phyloP scores from a whole-genome alignment of 2,888 invertebrate genomes.

The Automeris io region DNA sequence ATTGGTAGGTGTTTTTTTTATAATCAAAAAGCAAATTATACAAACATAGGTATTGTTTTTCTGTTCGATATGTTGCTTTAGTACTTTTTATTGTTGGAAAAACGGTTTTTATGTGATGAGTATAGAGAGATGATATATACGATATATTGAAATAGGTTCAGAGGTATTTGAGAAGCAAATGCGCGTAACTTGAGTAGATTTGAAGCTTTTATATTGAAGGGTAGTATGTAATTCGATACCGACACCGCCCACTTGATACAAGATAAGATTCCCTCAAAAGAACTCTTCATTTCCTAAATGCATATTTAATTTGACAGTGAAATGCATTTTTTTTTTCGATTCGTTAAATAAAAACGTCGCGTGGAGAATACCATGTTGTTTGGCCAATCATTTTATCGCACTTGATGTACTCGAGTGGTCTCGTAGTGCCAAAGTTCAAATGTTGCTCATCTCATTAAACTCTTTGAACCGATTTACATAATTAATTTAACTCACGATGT shows the following conservation, averaged over 20 bases:
- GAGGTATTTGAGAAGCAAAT: slow-evolving; percentile 25
- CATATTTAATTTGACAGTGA: slow-evolving; percentile 35
- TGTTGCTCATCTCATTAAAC: slow-evolving; percentile 19
- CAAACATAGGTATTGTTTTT: no score
- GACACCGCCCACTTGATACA: slow-evolving; percentile 47
- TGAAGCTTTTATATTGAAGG: slow-evolving; percentile 65
- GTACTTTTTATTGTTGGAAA: no score
- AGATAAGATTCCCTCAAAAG: slow-evolving; percentile 39
- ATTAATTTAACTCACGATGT: slow-evolving; percentile 42
- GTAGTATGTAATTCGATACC: slow-evolving; percentile 59
- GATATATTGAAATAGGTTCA: no score
- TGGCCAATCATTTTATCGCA: slow-evolving; percentile 8
- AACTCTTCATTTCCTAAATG: slow-evolving; percentile 70
- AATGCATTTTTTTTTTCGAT: slow-evolving; percentile 38
- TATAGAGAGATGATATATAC: no score
- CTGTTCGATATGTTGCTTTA: no score
- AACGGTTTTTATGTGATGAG: no score
- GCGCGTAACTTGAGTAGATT: slow-evolving; percentile 52
- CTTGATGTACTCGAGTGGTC: slow-evolving; percentile 9
- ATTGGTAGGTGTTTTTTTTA: no score
- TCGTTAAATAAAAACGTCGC: slow-evolving; percentile 16
- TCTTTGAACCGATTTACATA: slow-evolving; percentile 25
- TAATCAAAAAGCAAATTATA: no score
- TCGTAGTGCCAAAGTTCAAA: slow-evolving; percentile 24
- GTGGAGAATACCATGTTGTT: slow-evolving; percentile 4